These are phyloP conservation scores for Saimiri boliviensis DNA, from an alignment of 2,113 vertebrate genomes.

Conservation along the genomic window DNA sequence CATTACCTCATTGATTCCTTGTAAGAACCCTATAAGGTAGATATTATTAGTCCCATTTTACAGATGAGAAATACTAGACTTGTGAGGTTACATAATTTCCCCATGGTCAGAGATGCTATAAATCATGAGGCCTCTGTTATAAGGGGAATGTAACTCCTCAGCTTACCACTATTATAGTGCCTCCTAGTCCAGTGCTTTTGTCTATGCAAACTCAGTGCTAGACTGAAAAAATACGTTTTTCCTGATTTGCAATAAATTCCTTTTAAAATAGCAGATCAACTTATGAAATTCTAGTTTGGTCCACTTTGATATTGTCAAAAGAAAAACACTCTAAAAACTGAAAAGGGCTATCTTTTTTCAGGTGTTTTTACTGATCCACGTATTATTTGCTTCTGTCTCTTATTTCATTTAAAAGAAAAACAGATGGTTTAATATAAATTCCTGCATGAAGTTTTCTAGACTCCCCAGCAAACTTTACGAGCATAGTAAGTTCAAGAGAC, in stretches of 20 bases:
- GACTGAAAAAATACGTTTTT: background rate
- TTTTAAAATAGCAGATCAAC: conserved; percentile 34
- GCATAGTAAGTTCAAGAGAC: conserved; percentile 12
- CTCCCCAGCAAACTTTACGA: conserved; percentile 47
- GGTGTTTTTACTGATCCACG: conserved; percentile 37
- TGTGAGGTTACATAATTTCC: conserved; percentile 19
- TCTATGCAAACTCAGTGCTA: background rate
- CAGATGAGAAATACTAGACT: conserved; percentile 51
- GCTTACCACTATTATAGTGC: background rate
- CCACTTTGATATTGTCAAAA: background rate
- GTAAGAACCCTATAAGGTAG: background rate
- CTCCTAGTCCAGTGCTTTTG: background rate
- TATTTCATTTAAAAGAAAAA: conserved; percentile 52
- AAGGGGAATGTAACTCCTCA: background rate
- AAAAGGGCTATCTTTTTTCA: conserved; percentile 13
- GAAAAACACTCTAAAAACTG: conserved; percentile 2
- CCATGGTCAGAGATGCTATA: background rate
- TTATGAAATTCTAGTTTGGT: conserved; percentile 33
- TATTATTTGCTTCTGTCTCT: background rate
- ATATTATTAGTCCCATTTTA: conserved; percentile 53
- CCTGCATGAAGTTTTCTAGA: conserved; percentile 33
- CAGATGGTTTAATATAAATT: conserved; percentile 50
- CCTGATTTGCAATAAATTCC: conserved; percentile 37
- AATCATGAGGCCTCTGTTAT: background rate
- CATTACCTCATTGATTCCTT: background rate